Conservation (phyloP, 1,140 invertebrate species). For the Bemisia tabaci region DNA sequence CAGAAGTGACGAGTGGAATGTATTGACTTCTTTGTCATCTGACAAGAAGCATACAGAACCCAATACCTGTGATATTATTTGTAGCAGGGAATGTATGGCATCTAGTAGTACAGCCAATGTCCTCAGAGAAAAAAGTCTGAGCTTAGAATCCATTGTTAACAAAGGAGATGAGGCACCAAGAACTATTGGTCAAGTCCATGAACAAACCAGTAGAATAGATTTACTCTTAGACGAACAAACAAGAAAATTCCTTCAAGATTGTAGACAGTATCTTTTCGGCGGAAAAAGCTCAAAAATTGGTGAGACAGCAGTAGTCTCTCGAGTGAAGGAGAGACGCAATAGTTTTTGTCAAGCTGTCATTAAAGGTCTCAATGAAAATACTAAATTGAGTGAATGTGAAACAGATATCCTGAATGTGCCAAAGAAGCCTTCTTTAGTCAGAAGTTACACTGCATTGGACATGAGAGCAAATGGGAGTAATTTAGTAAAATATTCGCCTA, state of each 20-base stretch:
- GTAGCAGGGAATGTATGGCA: not conserved
- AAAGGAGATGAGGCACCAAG: conserved; percentile 1
- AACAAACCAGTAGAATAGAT: not conserved
- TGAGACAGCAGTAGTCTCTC: conserved; percentile 23
- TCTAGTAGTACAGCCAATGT: not conserved
- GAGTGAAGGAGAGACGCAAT: conserved; percentile 30
- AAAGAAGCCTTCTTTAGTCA: conserved; percentile 3
- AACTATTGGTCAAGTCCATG: not conserved
- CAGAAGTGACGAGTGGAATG: conserved; percentile 14
- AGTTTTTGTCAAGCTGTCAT: conserved; percentile 33
- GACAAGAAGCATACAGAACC: not conserved
- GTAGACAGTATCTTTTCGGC: not conserved
- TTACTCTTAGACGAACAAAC: conserved; percentile 11
- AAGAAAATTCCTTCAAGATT: conserved; percentile 3
- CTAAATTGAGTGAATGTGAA: conserved; percentile 13
- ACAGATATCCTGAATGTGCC: conserved; percentile 11
- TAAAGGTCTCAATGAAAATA: conserved; percentile 15
- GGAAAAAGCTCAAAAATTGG: conserved; percentile 14
- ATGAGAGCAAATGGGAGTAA: conserved; percentile 2
- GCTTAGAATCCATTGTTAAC: conserved; percentile 19
- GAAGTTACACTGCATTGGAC: conserved; percentile 10
- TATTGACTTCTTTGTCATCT: conserved; percentile 12
- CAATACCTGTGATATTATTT: not conserved
- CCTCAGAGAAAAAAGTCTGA: conserved; percentile 11
- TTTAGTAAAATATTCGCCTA: not conserved